Evolutionary conservation across 2,888 invertebrate species (phyloP).

Genomic region (Pachymerium ferrugineum): DNA sequence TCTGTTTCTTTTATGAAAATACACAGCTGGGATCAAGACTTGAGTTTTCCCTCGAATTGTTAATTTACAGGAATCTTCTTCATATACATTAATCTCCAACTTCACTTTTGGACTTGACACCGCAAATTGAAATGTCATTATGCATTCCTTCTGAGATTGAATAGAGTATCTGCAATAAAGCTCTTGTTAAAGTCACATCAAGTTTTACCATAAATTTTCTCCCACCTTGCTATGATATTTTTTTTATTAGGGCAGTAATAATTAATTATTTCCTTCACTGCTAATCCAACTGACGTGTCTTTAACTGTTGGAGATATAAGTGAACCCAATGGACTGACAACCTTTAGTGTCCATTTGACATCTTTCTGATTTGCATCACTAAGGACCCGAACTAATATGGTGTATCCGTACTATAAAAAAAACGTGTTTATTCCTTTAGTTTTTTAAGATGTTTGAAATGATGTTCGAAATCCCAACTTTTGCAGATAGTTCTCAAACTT

Average conservation of each 20-base stretch:
- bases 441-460: too few relatives aligned
- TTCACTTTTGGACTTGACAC: neutral
- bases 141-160: neutral
- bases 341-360: neutral
- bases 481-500: too few relatives aligned
- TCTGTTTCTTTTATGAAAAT: neutral
- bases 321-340: neutral
- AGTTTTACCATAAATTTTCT: neutral
- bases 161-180: neutral
- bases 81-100: neutral
- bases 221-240: neutral
- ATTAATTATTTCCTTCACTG: neutral
- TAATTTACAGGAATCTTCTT: neutral
- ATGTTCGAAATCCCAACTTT: too few relatives aligned
- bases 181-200: neutral
- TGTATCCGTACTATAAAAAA: neutral
- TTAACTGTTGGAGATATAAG: neutral
- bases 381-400: neutral
- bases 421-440: too few relatives aligned
- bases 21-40: neutral
- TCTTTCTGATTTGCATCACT: neutral
- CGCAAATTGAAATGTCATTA: neutral
- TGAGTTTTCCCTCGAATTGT: neutral
- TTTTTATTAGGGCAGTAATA: neutral
- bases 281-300: neutral